Evolutionary conservation across 2,113 vertebrate species (phyloP).

Genomic region (Hippopotamus amphibius): DNA sequence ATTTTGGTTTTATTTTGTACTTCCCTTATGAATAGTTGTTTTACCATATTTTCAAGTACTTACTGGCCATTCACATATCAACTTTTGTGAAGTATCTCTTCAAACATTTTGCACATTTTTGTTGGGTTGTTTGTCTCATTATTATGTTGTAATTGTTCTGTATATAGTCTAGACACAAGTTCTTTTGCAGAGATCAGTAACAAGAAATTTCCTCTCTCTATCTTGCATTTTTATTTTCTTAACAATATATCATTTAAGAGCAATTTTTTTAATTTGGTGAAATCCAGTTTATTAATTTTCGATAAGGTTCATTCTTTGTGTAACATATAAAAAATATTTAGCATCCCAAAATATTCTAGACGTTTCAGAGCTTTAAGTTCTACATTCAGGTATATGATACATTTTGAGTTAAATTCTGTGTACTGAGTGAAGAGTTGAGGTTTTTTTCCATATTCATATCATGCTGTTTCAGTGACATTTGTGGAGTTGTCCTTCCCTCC

Average conservation of each 20-base stretch:
- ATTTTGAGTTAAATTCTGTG: neutral
- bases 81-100: neutral
- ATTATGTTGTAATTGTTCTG: neutral
- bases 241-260: neutral
- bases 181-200: neutral
- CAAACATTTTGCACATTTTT: neutral
- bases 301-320: neutral
- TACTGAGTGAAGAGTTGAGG: neutral
- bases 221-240: neutral
- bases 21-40: neutral
- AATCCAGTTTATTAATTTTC: neutral
- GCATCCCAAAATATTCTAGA: neutral
- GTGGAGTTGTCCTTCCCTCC: neutral
- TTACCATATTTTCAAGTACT: neutral
- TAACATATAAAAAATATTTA: neutral
- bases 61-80: neutral
- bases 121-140: neutral
- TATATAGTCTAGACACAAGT: neutral
- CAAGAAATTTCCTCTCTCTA: neutral
- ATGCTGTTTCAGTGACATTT: neutral
- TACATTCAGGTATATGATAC: neutral
- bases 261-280: neutral
- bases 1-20: neutral
- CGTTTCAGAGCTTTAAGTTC: neutral
- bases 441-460: neutral